phyloP scores from a whole-genome alignment of 2,797 vertebrate species.

The Poeciliopsis paucimaculata region DNA sequence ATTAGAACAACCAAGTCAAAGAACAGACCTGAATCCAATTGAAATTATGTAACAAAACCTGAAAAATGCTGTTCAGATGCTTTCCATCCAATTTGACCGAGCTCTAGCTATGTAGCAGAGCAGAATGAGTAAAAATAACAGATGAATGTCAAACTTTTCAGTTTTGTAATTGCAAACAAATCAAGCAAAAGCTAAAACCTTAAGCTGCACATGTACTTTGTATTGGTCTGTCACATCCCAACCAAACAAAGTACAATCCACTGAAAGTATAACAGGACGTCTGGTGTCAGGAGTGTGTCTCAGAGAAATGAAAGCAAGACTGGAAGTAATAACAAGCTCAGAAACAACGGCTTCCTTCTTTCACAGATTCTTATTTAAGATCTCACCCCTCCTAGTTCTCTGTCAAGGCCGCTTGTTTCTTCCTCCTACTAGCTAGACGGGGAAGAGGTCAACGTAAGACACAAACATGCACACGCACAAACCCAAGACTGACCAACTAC shows the following conservation, averaged over 20 bases:
- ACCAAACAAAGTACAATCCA: background rate
- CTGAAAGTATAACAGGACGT: background rate
- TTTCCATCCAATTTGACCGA: background rate
- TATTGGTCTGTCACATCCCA: background rate
- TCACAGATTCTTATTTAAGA: slow-evolving; percentile 52
- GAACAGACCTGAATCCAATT: background rate
- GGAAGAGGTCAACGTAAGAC: slow-evolving; percentile 65
- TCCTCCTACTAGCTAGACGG: slow-evolving; percentile 71
- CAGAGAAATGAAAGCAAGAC: slow-evolving; percentile 51
- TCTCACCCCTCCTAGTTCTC: slow-evolving; percentile 62
- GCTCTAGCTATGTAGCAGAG: background rate
- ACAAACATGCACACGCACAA: slow-evolving; percentile 40
- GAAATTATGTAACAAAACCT: background rate
- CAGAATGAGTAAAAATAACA: background rate
- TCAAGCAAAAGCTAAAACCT: background rate
- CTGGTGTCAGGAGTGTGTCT: slow-evolving; percentile 63
- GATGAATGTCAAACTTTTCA: background rate
- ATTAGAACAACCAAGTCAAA: background rate
- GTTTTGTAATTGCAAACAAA: background rate
- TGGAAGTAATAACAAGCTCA: slow-evolving; percentile 50
- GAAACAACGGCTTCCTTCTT: slow-evolving; percentile 72
- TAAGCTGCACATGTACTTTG: background rate
- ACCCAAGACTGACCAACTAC: slow-evolving; percentile 46
- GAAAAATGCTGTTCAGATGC: background rate
- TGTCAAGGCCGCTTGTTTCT: slow-evolving; percentile 80